Conservation (phyloP, 2,888 invertebrate genomes). For the Pilophorus perplexus region DNA sequence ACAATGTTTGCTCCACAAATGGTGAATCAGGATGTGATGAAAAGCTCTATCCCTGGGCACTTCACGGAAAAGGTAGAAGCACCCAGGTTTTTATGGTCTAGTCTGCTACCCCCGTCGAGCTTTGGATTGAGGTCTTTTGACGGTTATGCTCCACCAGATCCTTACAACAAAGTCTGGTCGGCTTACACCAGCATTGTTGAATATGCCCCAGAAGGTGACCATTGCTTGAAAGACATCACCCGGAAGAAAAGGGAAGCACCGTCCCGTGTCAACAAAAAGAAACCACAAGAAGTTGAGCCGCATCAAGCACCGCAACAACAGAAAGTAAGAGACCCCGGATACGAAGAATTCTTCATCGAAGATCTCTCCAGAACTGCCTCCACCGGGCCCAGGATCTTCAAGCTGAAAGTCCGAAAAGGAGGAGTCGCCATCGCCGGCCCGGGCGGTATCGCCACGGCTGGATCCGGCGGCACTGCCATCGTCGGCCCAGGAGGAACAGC, state of each 20-base stretch:
- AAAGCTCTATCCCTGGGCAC: neutral
- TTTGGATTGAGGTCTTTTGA: constrained; percentile 1
- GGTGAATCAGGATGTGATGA: neutral
- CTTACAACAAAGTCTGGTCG: constrained; percentile 44
- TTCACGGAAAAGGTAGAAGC: neutral
- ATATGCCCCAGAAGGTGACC: constrained; percentile 60
- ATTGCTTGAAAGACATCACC: constrained; percentile 51
- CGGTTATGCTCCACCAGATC: constrained; percentile 2
- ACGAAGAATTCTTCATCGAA: constrained; percentile 38
- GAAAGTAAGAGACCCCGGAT: neutral
- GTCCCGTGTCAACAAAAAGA: constrained; percentile 10
- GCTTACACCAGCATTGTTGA: constrained; percentile 54
- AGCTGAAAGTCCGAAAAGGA: constrained; percentile 66
- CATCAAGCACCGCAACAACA: constrained; percentile 12
- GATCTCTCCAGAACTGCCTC: constrained; percentile 17
- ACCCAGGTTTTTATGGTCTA: constrained; percentile 3
- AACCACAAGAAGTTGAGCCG: constrained; percentile 11
- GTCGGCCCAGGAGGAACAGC: constrained; percentile 76
- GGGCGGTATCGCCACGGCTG: constrained; percentile 77
- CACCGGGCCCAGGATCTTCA: constrained; percentile 49
- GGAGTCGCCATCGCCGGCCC: constrained; percentile 79
- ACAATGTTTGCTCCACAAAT: neutral
- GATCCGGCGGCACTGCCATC: constrained; percentile 74
- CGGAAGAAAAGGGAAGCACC: constrained; percentile 17
- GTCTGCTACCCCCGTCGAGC: neutral